Percentiles rank a stretch among this genome's conserved stretches.
These are phyloP conservation scores for Lagria hirta DNA, from an alignment of 2,888 invertebrate species.

Conservation along the genomic window DNA sequence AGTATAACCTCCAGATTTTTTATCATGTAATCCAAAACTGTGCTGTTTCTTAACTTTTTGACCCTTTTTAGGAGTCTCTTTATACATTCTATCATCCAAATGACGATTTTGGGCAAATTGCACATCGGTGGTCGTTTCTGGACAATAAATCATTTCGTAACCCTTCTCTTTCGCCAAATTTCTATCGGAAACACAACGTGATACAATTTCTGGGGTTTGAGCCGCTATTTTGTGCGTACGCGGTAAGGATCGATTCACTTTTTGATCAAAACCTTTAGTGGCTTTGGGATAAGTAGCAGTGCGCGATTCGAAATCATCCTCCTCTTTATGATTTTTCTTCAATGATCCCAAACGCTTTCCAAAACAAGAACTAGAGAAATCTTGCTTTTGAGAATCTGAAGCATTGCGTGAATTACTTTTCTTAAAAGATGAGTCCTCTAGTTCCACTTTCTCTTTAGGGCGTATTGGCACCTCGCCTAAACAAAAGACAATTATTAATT, in stretches of 20 bases:
- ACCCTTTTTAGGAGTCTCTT: slow-evolving; percentile 40
- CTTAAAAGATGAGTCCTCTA: slow-evolving; percentile 20
- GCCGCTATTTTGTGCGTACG: slow-evolving; percentile 46
- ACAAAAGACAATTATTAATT: no score
- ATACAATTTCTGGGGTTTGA: slow-evolving; percentile 23
- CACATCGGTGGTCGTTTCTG: slow-evolving; percentile 48
- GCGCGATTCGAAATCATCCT: slow-evolving; percentile 37
- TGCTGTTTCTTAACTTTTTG: slow-evolving; percentile 46
- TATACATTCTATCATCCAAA: slow-evolving; percentile 41
- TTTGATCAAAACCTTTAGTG: slow-evolving; percentile 40
- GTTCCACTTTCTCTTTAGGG: slow-evolving; percentile 36
- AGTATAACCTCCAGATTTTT: slow-evolving; percentile 54
- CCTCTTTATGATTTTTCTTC: slow-evolving; percentile 39
- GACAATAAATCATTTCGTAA: slow-evolving; percentile 52
- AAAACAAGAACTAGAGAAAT: slow-evolving; percentile 48
- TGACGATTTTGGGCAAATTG: slow-evolving; percentile 51
- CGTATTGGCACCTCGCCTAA: slow-evolving; percentile 49
- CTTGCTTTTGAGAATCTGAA: slow-evolving; percentile 36
- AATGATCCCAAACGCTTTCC: slow-evolving; percentile 50
- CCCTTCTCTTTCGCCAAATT: slow-evolving; percentile 39
- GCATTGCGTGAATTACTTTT: slow-evolving; percentile 37
- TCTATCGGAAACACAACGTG: slow-evolving; percentile 33
- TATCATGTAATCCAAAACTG: slow-evolving; percentile 46
- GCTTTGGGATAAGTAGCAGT: slow-evolving; percentile 48
- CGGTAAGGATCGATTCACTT: slow-evolving; percentile 49